phyloP scores from a whole-genome alignment of 2,113 vertebrate species.

The Chrysochloris asiatica region DNA sequence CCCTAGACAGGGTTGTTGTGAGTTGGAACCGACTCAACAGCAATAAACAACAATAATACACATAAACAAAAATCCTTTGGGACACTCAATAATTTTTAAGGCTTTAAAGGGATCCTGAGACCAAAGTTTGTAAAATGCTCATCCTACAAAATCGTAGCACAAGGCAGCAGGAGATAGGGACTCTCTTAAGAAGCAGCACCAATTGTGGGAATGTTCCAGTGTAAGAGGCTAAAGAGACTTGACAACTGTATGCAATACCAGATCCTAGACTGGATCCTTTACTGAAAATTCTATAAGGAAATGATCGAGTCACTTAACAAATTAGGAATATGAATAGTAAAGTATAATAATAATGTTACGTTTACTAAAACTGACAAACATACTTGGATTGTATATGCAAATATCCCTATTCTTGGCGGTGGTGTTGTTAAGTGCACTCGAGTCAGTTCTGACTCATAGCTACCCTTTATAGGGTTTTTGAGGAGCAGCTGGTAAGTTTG shows the following conservation, averaged over 20 bases:
- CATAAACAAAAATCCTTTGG: neutral
- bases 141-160: neutral
- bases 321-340: neutral
- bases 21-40: too few relatives aligned
- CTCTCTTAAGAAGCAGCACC: too few relatives aligned
- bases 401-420: neutral
- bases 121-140: neutral
- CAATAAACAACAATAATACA: too few relatives aligned
- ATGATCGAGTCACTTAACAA: neutral
- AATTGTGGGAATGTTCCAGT: neutral
- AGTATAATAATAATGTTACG: too few relatives aligned
- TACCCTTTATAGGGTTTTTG: too few relatives aligned
- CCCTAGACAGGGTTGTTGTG: too few relatives aligned
- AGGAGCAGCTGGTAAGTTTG: too few relatives aligned
- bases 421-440: too few relatives aligned
- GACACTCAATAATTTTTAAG: too few relatives aligned
- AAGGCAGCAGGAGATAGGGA: neutral
- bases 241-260: neutral
- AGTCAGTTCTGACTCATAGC: too few relatives aligned
- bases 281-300: slow-evolving; percentile 17
- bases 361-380: neutral
- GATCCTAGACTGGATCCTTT: neutral
- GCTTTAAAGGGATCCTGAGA: neutral
- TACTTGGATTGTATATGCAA: neutral
- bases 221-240: neutral